Evolutionary conservation across 2,888 invertebrate genomes (phyloP), one percentile per base, ranked within the genome.

Genomic region (Lampropteryx suffumata): DNA sequence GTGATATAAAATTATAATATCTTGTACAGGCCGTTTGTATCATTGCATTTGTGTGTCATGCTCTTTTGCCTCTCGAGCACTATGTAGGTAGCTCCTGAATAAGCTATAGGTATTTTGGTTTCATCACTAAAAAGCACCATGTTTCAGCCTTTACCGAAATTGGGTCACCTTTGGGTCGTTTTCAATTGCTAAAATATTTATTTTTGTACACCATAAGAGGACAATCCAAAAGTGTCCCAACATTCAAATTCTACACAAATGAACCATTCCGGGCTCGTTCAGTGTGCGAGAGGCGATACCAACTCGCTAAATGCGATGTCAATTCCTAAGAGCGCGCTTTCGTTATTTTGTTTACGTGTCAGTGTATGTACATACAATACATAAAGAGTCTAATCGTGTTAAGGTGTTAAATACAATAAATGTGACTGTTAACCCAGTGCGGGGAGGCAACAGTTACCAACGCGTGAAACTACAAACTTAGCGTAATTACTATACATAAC

Each of bases 1-100:
- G 94, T 94, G 94, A 94, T 93, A 93, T 92, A 92, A 87, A 84
- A 81, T 77, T 65, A 91, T 92, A 84, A 91, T 91, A 84, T 91
- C 92, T 91, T 93, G 92, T 93, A 93, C 92, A 92, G 92, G 92
- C 92, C 92, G 92, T 92, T 91, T 83, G 91, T 92, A 55, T 90
- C 91, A 77, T 78, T 76, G 77, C 77, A 75, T 76, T 63, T 73
- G 65, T 80, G 71, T 83, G 69, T 76, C 65, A 67, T 77, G 82
- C 83, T 77, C 76, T 69, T 55, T 55, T 59, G 60, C 59, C 66
- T 65, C 54, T 56, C 69, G 69, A 67, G 65, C 63, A 62, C 67
- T 70, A 48, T 54, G 41, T 61, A 55, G 50, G 41, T 61, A 55
- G 50, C 41, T 43, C 32, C 28, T 10, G 2, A 21, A 35, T 17